Conservation (phyloP, 2,797 vertebrate genomes). For the Dendrocincla fuliginosa region DNA sequence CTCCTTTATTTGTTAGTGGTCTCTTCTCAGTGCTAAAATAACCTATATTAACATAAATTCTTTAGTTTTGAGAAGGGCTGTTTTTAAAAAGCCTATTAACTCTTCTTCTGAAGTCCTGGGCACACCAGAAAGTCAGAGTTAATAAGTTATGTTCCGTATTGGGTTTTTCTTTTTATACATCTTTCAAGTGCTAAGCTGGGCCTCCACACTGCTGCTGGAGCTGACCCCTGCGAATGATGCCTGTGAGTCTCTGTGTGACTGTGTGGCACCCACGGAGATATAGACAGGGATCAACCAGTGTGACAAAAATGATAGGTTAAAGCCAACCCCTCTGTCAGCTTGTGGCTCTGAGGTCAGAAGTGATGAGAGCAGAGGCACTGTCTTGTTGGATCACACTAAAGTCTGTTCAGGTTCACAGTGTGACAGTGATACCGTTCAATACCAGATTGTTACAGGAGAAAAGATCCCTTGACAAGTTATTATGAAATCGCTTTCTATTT, state of each 20-base stretch:
- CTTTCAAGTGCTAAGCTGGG: not conserved
- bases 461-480: not conserved
- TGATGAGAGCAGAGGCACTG: not conserved
- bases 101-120: not conserved
- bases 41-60: not conserved
- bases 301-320: not conserved
- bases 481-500: not conserved
- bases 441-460: not conserved
- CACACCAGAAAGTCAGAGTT: not conserved
- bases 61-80: not conserved
- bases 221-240: not conserved
- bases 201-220: accelerated
- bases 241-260: not conserved
- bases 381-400: not conserved
- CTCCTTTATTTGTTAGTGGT: not conserved
- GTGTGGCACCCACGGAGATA: accelerated
- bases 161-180: not conserved
- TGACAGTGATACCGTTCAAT: not conserved
- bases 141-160: accelerated
- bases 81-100: not conserved
- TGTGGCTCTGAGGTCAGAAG: not conserved
- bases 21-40: not conserved
- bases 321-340: not conserved
- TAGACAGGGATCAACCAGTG: not conserved
- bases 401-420: accelerated